phyloP scores from a whole-genome alignment of 2,113 vertebrate species.

The Hepsetus odoe region DNA sequence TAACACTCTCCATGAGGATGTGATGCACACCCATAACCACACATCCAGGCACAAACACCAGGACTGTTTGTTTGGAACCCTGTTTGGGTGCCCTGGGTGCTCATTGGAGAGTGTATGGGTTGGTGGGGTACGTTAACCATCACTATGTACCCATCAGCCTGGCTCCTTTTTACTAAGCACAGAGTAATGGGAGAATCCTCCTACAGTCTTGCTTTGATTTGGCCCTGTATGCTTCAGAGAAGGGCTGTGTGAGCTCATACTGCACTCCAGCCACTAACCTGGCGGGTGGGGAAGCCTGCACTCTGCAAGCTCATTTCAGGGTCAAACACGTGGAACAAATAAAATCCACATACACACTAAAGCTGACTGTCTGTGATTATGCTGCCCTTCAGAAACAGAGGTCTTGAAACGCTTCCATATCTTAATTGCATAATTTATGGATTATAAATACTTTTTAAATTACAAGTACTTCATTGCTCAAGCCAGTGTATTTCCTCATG shows the following conservation, averaged over 20 bases:
- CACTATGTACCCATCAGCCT: neutral
- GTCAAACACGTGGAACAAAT: constrained; percentile 3
- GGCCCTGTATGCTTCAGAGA: constrained; percentile 6
- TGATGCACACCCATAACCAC: constrained; percentile 31
- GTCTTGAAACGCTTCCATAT: no score
- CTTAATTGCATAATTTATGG: no score
- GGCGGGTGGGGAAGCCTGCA: constrained; percentile 28
- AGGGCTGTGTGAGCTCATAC: constrained; percentile 32
- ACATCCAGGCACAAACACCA: neutral
- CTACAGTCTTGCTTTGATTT: constrained; percentile 37
- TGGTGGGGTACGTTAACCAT: constrained; percentile 1
- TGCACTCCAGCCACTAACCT: constrained; percentile 19
- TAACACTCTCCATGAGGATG: constrained; percentile 28
- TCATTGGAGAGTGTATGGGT: neutral
- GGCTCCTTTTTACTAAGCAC: neutral
- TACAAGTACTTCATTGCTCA: no score
- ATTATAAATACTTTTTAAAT: no score
- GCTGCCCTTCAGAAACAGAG: neutral
- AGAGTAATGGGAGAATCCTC: constrained; percentile 29
- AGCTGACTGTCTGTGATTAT: neutral
- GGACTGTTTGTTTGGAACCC: neutral
- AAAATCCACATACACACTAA: neutral
- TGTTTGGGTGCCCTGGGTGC: neutral
- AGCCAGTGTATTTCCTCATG: no score
- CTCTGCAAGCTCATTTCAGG: constrained; percentile 28